Evolutionary conservation across 1,140 invertebrate species (phyloP).

Genomic region (Pogonognathellus flavescens): DNA sequence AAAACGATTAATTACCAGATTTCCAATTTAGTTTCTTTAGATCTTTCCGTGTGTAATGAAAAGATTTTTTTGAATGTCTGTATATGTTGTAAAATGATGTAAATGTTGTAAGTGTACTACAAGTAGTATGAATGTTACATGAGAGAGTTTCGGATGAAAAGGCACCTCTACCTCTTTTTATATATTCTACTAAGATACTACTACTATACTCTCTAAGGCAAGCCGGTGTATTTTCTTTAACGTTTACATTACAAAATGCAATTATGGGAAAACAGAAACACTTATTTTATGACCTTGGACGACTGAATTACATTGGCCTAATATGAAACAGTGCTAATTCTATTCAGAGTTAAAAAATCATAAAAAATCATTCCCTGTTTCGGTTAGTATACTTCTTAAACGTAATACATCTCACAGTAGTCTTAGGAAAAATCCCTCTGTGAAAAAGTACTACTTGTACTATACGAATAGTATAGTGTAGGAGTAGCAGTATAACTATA

Average conservation of each 20-base stretch:
- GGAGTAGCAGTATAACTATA: too few species aligned
- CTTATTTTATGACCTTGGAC: slow-evolving; percentile 48
- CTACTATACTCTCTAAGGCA: background rate
- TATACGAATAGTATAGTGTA: too few species aligned
- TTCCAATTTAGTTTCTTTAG: too few species aligned
- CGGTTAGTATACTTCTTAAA: too few species aligned
- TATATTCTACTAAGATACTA: background rate
- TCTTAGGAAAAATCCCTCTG: too few species aligned
- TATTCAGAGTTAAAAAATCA: slow-evolving; percentile 1
- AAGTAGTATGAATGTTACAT: background rate
- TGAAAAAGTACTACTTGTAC: too few species aligned
- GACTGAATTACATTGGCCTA: slow-evolving; percentile 49
- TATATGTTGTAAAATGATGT: too few species aligned
- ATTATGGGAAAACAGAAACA: slow-evolving; percentile 47
- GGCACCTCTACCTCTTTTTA: background rate
- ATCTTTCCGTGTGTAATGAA: too few species aligned
- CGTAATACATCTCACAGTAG: too few species aligned
- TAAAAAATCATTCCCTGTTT: background rate
- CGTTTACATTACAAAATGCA: slow-evolving; percentile 33
- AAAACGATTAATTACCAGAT: too few species aligned
- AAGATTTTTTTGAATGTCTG: too few species aligned
- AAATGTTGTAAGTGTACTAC: background rate
- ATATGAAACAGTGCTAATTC: slow-evolving; percentile 32
- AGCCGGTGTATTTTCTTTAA: slow-evolving; percentile 42
- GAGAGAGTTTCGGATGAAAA: too few species aligned